These are phyloP conservation scores for Aleiodes alternator DNA, from an alignment of 2,888 invertebrate genomes.

Conservation along the genomic window DNA sequence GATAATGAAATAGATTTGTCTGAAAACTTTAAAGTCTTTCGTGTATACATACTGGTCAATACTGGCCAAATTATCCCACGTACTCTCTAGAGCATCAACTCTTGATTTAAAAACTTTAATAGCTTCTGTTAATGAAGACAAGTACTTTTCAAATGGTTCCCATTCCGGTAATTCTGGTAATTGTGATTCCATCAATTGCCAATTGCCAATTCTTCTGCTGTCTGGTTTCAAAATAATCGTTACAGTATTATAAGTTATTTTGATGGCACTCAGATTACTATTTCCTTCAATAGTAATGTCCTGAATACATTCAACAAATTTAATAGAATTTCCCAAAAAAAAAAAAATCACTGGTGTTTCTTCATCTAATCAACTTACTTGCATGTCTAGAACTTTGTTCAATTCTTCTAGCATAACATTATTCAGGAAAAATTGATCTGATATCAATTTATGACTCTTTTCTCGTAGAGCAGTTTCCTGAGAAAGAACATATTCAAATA, in stretches of 20 bases:
- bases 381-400: conserved; percentile 54
- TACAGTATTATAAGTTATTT: conserved; percentile 61
- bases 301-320: conserved; percentile 51
- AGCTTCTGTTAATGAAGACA: conserved; percentile 57
- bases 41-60: conserved; percentile 66
- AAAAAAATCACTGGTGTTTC: conserved; percentile 36
- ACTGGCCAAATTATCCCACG: conserved; percentile 64
- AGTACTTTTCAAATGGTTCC: conserved; percentile 58
- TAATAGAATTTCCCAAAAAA: background rate
- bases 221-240: conserved; percentile 60
- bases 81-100: conserved; percentile 59
- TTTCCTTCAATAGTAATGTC: conserved; percentile 60
- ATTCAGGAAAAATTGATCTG: conserved; percentile 25
- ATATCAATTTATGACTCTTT: conserved; percentile 25
- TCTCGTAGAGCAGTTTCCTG: conserved; percentile 49
- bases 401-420: conserved; percentile 62
- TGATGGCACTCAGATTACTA: conserved; percentile 60
- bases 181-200: conserved; percentile 64
- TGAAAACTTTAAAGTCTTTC: conserved; percentile 17
- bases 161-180: conserved; percentile 62
- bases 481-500: background rate
- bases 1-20: background rate
- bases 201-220: conserved; percentile 49
- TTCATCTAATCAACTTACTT: conserved; percentile 58
- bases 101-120: conserved; percentile 60